phyloP scores from a whole-genome alignment of 2,888 invertebrate genomes.

The Cephus runcator region DNA sequence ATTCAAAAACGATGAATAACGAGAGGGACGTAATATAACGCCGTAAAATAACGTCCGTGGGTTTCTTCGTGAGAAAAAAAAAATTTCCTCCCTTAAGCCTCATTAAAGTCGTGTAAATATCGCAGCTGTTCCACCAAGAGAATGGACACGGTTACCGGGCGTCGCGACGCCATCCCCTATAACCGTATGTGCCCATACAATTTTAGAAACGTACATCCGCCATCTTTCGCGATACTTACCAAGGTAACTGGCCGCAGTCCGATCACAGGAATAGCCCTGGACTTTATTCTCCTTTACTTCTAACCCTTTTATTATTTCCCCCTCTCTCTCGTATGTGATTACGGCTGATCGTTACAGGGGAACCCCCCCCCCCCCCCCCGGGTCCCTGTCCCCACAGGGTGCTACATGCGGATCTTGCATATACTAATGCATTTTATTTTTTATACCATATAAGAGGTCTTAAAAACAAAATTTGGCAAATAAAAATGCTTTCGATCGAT shows the following conservation, averaged over 20 bases:
- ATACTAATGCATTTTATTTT: too few species aligned
- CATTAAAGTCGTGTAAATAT: conserved; percentile 3
- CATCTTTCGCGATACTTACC: background rate
- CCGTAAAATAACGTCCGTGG: too few species aligned
- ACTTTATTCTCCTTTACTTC: background rate
- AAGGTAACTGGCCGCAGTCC: background rate
- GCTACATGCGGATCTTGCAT: too few species aligned
- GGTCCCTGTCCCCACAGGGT: too few species aligned
- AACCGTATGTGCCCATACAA: background rate
- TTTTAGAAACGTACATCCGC: background rate
- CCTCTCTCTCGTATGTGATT: background rate
- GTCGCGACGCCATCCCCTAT: background rate
- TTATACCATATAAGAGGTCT: too few species aligned
- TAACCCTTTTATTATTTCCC: background rate
- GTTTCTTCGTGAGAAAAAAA: background rate
- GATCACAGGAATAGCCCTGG: background rate
- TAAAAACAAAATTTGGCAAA: too few species aligned
- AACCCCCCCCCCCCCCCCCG: too few species aligned
- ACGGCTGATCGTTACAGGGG: too few species aligned
- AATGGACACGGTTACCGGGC: background rate
- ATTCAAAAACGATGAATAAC: background rate
- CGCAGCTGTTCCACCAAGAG: background rate
- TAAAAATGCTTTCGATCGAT: too few species aligned
- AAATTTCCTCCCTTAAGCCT: background rate
- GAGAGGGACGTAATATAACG: too few species aligned